Evolutionary conservation across 1,140 invertebrate species (phyloP).

Genomic region (Brachionus angularis): DNA sequence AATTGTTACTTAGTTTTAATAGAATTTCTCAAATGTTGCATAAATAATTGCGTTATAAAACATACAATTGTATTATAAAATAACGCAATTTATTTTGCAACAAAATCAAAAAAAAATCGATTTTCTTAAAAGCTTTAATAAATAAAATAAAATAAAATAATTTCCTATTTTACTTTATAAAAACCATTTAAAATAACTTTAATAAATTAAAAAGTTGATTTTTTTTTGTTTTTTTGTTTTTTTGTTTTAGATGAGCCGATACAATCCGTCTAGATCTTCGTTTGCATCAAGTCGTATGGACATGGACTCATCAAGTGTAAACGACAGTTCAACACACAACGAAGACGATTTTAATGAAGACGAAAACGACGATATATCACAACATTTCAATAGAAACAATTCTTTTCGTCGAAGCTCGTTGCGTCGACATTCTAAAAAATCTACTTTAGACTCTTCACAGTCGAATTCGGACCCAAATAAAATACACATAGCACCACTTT

Average conservation of each 20-base stretch:
- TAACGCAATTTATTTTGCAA: too few species aligned
- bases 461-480: not conserved
- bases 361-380: not conserved
- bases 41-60: too few species aligned
- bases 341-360: constrained; percentile 20
- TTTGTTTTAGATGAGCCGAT: constrained; percentile 13
- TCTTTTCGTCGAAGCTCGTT: constrained; percentile 14
- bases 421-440: constrained; percentile 24
- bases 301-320: constrained; percentile 13
- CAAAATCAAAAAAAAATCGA: too few species aligned
- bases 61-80: too few species aligned
- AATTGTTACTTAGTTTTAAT: too few species aligned
- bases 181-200: too few species aligned
- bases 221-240: too few species aligned
- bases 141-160: not conserved
- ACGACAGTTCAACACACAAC: not conserved
- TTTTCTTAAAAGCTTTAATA: not conserved
- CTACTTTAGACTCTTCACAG: not conserved
- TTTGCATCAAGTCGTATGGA: constrained; percentile 27
- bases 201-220: too few species aligned
- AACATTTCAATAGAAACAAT: constrained; percentile 25
- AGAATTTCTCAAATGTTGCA: too few species aligned
- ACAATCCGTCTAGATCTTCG: constrained; percentile 17
- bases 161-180: too few species aligned
- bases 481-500: constrained; percentile 26